These are phyloP conservation scores for Hyppa rectilinea DNA, from an alignment of 2,888 invertebrate species.

Conservation along the genomic window DNA sequence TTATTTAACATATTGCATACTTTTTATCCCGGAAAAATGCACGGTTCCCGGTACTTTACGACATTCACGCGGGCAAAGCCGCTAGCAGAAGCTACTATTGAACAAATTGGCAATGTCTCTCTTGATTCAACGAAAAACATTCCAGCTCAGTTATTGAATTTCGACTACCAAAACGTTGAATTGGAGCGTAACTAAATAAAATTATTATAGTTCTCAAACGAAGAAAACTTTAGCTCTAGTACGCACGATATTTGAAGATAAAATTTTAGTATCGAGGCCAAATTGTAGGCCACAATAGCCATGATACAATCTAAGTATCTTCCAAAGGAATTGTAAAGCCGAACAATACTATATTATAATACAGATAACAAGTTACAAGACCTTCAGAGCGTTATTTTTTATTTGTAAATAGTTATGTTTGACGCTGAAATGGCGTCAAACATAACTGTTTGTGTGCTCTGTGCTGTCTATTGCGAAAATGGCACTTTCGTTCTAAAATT, in stretches of 20 bases:
- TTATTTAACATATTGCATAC: too few relatives aligned
- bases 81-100: too few relatives aligned
- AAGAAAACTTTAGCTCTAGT: slow-evolving; percentile 33
- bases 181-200: slow-evolving; percentile 33
- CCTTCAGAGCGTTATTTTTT: slow-evolving; percentile 20
- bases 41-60: too few relatives aligned
- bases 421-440: too few relatives aligned
- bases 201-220: slow-evolving; percentile 23
- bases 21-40: too few relatives aligned
- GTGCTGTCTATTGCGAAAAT: too few relatives aligned
- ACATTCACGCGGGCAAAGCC: too few relatives aligned
- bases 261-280: slow-evolving; percentile 40
- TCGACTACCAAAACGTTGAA: slow-evolving; percentile 4
- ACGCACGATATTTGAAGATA: slow-evolving; percentile 53
- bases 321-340: slow-evolving; percentile 23
- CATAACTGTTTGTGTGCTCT: too few relatives aligned
- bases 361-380: slow-evolving; percentile 26
- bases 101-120: neutral
- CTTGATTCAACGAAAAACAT: neutral
- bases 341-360: slow-evolving; percentile 10
- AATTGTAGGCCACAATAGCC: slow-evolving; percentile 25
- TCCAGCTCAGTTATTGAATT: neutral
- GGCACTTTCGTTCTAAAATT: neutral
- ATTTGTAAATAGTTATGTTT: slow-evolving; percentile 22
- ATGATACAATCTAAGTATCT: slow-evolving; percentile 37